Conservation (phyloP, 2,888 invertebrate species). For the Aphidius colemani region DNA sequence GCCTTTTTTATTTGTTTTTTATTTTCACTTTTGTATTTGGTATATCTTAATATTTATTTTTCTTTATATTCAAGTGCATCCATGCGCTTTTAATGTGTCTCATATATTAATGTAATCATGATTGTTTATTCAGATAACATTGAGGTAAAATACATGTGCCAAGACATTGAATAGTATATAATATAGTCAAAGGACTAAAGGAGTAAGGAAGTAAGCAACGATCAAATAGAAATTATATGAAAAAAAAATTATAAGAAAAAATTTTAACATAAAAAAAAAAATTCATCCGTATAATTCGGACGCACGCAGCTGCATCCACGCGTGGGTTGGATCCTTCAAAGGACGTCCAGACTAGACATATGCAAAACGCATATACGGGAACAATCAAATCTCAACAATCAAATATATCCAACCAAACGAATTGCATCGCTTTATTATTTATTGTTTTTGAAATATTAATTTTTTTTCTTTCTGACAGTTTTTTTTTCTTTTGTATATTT, state of each 20-base stretch:
- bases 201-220: too few relatives aligned
- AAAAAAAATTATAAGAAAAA: constrained; percentile 8
- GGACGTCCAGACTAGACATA: constrained; percentile 17
- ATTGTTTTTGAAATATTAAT: neutral
- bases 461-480: neutral
- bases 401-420: neutral
- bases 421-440: neutral
- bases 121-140: constrained; percentile 11
- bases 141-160: neutral
- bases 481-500: neutral
- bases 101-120: neutral
- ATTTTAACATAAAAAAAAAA: constrained; percentile 12
- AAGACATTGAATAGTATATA: too few relatives aligned
- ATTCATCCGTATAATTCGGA: constrained; percentile 7
- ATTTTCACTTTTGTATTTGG: too few relatives aligned
- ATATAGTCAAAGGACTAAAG: too few relatives aligned
- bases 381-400: constrained; percentile 17
- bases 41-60: too few relatives aligned
- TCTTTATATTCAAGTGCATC: too few relatives aligned
- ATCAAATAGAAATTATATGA: neutral
- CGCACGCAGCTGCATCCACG: constrained; percentile 23
- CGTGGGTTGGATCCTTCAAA: constrained; percentile 17
- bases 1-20: too few relatives aligned
- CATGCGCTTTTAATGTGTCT: neutral
- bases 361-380: constrained; percentile 22